A percentile compares a stretch with the other conserved stretches of the same genome.
phyloP scores from a whole-genome alignment of 2,888 invertebrate species.

The Sepiola atlantica region DNA sequence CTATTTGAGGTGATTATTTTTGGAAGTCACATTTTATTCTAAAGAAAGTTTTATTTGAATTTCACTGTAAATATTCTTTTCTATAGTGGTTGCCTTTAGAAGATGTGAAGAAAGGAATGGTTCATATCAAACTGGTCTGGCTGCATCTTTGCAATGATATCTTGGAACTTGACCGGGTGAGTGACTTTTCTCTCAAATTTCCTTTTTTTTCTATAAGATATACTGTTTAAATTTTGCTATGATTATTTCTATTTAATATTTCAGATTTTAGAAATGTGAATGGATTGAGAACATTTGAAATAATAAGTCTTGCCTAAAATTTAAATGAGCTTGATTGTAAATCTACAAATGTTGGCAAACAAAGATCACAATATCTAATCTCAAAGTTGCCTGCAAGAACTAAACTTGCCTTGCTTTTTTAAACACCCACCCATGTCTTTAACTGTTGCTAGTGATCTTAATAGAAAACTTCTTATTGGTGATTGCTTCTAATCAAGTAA shows the following conservation, averaged over 20 bases:
- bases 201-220: not conserved
- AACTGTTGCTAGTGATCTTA: not conserved
- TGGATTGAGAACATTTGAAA: not conserved
- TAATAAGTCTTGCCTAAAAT: not conserved
- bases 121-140: constrained; percentile 93
- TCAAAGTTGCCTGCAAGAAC: not conserved
- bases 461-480: not conserved
- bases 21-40: not conserved
- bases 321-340: not conserved
- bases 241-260: not conserved
- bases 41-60: not conserved
- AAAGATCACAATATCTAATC: not conserved
- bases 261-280: not conserved
- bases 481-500: not conserved
- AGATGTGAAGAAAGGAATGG: constrained; percentile 94
- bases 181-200: constrained; percentile 66
- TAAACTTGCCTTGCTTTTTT: not conserved
- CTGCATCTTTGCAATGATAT: constrained; percentile 84
- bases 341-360: not conserved
- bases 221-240: not conserved
- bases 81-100: constrained; percentile 94
- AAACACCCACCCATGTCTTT: not conserved
- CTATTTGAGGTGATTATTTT: not conserved
- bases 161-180: constrained; percentile 84
- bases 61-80: constrained; percentile 42